Percentiles rank a stretch among this genome's conserved stretches.
Conservation (phyloP, 2,113 vertebrate species). For the Gopherus evgoodei region DNA sequence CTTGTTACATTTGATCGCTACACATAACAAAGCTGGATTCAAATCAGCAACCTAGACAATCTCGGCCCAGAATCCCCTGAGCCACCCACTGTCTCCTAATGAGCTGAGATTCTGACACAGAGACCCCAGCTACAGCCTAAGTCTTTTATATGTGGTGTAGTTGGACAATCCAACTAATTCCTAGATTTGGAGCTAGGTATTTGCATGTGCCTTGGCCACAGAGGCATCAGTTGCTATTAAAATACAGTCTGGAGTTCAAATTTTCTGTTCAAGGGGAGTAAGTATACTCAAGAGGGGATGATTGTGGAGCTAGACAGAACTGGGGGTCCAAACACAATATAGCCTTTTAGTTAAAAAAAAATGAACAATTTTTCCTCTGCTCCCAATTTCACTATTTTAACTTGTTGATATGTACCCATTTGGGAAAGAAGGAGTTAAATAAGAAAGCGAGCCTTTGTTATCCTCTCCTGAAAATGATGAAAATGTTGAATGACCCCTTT, state of each 20-base stretch:
- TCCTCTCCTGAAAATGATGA: not conserved
- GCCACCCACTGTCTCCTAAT: not conserved
- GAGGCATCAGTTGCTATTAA: not conserved
- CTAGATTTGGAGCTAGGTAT: not conserved
- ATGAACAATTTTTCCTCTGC: not conserved
- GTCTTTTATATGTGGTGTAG: not conserved
- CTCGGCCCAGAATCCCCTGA: not conserved
- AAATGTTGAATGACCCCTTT: constrained; percentile 30
- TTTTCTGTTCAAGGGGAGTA: not conserved
- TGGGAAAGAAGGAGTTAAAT: constrained; percentile 17
- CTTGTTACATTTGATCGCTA: not conserved
- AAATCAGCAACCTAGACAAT: not conserved
- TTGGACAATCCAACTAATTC: not conserved
- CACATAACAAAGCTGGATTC: not conserved
- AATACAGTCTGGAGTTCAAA: not conserved
- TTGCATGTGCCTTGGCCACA: not conserved
- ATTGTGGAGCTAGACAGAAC: not conserved
- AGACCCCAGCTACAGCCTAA: not conserved
- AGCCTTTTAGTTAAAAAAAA: not conserved
- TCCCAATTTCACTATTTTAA: not conserved
- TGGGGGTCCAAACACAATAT: not conserved
- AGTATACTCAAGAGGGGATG: not conserved
- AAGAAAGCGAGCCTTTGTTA: not conserved
- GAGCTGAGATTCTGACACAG: not conserved
- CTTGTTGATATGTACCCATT: not conserved